These are phyloP conservation scores for Bucco capensis DNA, from an alignment of 2,113 vertebrate genomes.

Conservation along the genomic window DNA sequence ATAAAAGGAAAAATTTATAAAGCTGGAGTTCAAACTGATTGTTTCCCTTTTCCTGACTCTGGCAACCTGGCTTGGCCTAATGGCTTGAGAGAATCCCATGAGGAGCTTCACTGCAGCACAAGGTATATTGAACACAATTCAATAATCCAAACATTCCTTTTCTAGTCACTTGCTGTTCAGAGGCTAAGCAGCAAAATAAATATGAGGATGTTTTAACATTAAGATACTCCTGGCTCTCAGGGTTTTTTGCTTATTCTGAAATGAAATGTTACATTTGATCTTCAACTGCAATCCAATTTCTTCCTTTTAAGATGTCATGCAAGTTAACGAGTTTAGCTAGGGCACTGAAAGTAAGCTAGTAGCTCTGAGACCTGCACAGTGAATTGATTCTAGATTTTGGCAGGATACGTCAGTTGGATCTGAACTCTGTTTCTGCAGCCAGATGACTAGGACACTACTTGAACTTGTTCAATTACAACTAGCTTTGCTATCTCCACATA, in stretches of 20 bases:
- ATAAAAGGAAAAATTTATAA: conserved; percentile 52
- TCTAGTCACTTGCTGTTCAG: not conserved
- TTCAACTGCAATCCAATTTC: not conserved
- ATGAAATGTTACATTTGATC: not conserved
- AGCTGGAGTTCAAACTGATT: not conserved
- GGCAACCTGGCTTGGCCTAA: not conserved
- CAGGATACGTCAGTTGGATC: not conserved
- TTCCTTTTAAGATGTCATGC: not conserved
- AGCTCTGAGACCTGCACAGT: not conserved
- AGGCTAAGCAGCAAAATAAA: not conserved
- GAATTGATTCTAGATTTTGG: not conserved
- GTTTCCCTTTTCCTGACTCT: conserved; percentile 41
- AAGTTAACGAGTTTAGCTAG: not conserved
- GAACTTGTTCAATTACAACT: not conserved
- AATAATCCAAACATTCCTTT: not conserved
- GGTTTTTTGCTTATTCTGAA: not conserved
- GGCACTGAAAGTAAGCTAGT: not conserved
- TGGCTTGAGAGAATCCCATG: not conserved
- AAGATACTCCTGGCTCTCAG: not conserved
- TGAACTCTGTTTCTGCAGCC: not conserved
- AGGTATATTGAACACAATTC: not conserved
- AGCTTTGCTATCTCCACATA: not conserved
- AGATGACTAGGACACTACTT: not conserved
- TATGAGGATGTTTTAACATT: not conserved
- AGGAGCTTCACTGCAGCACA: not conserved